phyloP scores from a whole-genome alignment of 2,888 invertebrate species.

The Orthosia gracilis region DNA sequence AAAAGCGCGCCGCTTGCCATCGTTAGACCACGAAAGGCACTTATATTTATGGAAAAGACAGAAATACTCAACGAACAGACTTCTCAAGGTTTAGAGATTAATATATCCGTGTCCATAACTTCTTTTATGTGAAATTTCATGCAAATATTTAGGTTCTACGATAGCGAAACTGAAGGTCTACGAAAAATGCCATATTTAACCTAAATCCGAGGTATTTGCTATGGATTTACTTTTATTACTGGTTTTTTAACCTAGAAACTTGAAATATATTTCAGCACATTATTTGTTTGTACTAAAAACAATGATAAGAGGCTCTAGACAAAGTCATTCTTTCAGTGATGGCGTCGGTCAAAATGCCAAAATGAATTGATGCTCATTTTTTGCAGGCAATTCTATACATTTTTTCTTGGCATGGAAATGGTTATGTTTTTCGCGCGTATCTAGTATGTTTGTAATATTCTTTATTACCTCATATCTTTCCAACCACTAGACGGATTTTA shows the following conservation, averaged over 20 bases:
- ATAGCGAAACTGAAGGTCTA: constrained; percentile 39
- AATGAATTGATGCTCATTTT: no score
- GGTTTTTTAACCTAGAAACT: constrained; percentile 26
- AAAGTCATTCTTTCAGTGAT: no score
- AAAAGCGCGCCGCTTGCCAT: neutral
- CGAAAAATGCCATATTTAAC: constrained; percentile 40
- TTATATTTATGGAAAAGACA: neutral
- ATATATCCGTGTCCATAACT: constrained; percentile 7
- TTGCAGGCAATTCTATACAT: no score
- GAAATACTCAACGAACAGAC: neutral
- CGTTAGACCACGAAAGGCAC: neutral
- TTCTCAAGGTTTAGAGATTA: neutral
- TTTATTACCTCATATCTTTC: no score
- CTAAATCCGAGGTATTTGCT: constrained; percentile 42
- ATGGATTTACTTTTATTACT: constrained; percentile 48
- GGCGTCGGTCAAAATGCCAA: no score
- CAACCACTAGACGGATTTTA: no score
- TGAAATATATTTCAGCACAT: neutral
- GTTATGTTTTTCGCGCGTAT: no score
- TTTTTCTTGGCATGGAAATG: no score
- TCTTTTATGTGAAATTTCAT: constrained; percentile 18
- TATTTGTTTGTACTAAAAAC: constrained; percentile 23
- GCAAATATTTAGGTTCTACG: constrained; percentile 33
- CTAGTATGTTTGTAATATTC: no score
- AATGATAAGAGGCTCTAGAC: constrained; percentile 27